Evolutionary conservation across 35 echinoderm and acorn worm species (phyloP), one percentile per base, ranked within the genome.

Genomic region (Heliocidaris tuberculata): DNA sequence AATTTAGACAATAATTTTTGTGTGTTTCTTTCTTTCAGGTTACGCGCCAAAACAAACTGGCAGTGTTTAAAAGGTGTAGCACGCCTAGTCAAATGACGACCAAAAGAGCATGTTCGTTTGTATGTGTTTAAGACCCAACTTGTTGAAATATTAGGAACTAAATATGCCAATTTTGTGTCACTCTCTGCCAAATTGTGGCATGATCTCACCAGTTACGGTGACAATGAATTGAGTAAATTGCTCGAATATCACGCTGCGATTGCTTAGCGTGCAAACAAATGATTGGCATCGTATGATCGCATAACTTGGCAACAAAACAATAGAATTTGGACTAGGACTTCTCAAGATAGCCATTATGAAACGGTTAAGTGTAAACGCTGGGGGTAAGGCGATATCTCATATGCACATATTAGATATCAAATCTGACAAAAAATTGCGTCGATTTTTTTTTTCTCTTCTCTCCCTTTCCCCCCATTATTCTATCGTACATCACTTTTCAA

Each of bases 341-440:
- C 31, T 47, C 21, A 89, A 17, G 87, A 89, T 89, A 89, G 6
- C 31, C 29, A 47, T 8, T n/a, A 24, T 17, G 47, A 47, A 32
- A 48, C 6, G 16, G 6, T 27, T 9, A 13, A 89, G 32, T 89
- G 87, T n/a, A 32, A 89, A 89, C 47, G 31, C 10, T 15, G 47
- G 8, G 15, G 3, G 87, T 47, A 89, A 89, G 87, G 47, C 19
- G 87, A 89, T 89, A 32, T 48, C 5, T 32, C 87, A 30, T 89
- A 31, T 89, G 87, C 87, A 89, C 47, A 89, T 89, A 89, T 89
- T 89, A 47, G 87, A 89, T 89, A n/a, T 89, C 87, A 89, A 89
- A 89, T 89, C 15, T 89, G 7, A 89, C 87, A 9, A 89, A 48
- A 78, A 17, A n/a, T 7, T 78, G 65, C 65, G 7, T 27, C 27